Evolutionary conservation across 2,888 invertebrate genomes (phyloP), one percentile per base, ranked within the genome.

Genomic region (Apocheima hispidaria): DNA sequence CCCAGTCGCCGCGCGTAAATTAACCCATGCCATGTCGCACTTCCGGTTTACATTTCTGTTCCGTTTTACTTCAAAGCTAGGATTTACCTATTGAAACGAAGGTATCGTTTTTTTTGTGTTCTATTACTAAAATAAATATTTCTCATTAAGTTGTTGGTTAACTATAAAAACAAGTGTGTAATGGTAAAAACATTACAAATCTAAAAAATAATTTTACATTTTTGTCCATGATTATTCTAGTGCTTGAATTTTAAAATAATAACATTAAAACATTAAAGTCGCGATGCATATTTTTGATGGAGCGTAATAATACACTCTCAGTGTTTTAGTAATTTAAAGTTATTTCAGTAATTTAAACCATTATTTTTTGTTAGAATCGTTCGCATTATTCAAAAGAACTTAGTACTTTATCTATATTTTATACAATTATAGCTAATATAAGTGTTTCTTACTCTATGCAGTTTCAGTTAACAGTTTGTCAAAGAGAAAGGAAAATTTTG

Each of bases 1-100:
- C 80, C 78, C 81, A 79, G 79, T 76, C 71, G 72, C 78, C 74
- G 81, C 77, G 75, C 83, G 84, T 86, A 86, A 86, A 87, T 86
- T 86, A 82, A 86, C 81, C 77, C 79, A 69, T 75, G 79, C 78
- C 82, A 78, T 82, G 81, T 81, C 78, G 72, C 65, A 60, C 75
- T 76, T 86, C 85, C 84, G 84, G 79, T 72, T 81, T 72, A 81
- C 75, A 77, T 78, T 79, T 76, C 76, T 77, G 74, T 77, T 77
- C 73, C 72, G 74, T 72, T 74, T 71, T 71, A 74, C 55, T 62
- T 62, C 40, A 48, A 52, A 58, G 49, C 46, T 51, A 54, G 51
- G 63, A 66, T 71, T 68, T 73, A 66, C 30, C 6, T 28, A 28
- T 33, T 30, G 30, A 46, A 30, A 30, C 33, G n/a, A n/a, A n/a